Evolutionary conservation across 2,113 vertebrate species (phyloP).

Genomic region (Chitala chitala): DNA sequence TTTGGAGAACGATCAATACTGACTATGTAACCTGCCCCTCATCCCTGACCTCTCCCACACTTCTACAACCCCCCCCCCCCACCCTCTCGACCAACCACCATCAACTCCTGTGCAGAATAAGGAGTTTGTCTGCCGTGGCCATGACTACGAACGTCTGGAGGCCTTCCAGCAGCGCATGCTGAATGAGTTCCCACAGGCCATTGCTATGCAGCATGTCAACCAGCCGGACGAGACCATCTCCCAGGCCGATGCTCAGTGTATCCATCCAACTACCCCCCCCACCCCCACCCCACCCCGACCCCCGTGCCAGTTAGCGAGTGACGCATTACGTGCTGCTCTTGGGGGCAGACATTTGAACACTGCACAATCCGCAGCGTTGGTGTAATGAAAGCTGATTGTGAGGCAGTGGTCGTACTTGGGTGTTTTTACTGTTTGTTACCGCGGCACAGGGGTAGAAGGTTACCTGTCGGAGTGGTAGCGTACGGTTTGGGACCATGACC

Average conservation of each 20-base stretch:
- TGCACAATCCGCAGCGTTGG: no score
- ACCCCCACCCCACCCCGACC: no score
- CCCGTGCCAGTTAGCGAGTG: no score
- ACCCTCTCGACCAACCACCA: no score
- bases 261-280: no score
- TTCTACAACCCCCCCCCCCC: not conserved
- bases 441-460: no score
- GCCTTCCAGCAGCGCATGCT: conserved; percentile 98
- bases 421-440: no score
- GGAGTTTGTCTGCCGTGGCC: conserved; percentile 97
- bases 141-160: conserved; percentile 96
- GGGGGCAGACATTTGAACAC: no score
- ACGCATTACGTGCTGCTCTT: no score
- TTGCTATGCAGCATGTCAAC: conserved; percentile 98
- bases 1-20: no score
- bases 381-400: no score
- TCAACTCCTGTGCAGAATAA: conserved; percentile 92
- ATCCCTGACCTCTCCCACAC: not conserved
- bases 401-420: no score
- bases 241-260: conserved; percentile 97
- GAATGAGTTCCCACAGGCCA: conserved; percentile 95
- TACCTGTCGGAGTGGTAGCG: not conserved
- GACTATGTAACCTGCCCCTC: not conserved
- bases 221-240: conserved; percentile 98
- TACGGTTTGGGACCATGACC: not conserved